phyloP scores from a whole-genome alignment of 2,888 invertebrate species.

The Cerceris rybyensis region DNA sequence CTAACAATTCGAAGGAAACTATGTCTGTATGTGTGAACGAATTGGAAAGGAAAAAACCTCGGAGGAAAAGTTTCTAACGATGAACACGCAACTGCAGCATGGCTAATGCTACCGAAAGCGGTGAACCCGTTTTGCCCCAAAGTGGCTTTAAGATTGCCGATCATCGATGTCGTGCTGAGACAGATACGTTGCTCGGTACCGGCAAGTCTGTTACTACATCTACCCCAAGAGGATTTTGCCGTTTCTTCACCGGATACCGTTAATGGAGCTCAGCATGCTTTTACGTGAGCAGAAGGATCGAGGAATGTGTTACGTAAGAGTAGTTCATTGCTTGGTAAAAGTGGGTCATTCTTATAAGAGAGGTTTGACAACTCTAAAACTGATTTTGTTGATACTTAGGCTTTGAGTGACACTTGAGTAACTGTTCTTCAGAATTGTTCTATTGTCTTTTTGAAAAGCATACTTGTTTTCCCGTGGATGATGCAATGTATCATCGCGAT shows the following conservation, averaged over 20 bases:
- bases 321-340: constrained; percentile 59
- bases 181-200: constrained; percentile 27
- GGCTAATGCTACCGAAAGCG: not conserved
- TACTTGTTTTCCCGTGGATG: too few relatives aligned
- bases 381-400: constrained; percentile 12
- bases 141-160: constrained; percentile 26
- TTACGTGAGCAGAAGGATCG: constrained; percentile 58
- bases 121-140: constrained; percentile 13
- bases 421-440: too few relatives aligned
- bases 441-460: too few relatives aligned
- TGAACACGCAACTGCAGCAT: not conserved
- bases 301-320: constrained; percentile 53
- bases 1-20: not conserved
- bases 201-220: constrained; percentile 27
- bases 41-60: not conserved
- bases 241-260: constrained; percentile 54
- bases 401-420: too few relatives aligned
- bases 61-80: not conserved
- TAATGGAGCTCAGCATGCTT: constrained; percentile 63
- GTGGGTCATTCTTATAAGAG: constrained; percentile 62
- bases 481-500: too few relatives aligned
- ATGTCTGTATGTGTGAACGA: not conserved
- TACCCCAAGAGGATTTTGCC: constrained; percentile 46
- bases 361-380: constrained; percentile 32
- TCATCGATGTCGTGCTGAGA: constrained; percentile 26